Evolutionary conservation across 2,113 vertebrate genomes (phyloP), one percentile per base, ranked within the genome.

Genomic region (Callorhinus ursinus): DNA sequence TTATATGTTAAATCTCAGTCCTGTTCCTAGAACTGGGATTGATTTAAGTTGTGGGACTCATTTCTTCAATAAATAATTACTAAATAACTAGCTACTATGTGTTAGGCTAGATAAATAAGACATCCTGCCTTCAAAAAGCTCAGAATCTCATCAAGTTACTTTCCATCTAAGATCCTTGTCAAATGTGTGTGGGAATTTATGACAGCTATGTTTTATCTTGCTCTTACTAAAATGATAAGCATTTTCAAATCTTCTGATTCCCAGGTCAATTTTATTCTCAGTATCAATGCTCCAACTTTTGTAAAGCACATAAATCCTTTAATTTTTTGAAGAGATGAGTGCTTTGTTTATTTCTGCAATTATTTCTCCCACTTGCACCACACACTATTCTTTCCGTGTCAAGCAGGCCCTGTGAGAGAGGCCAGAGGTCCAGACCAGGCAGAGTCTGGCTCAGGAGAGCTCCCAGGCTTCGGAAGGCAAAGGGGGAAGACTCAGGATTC

Each of bases 121-220:
- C 9, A 81, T 4, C 15, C 4, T 89, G 0, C 76, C 28, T 91
- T 74, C 21, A 80, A 74, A 93, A 13, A 69, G 2, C 24, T 95
- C 51, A 88, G 80, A 67, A 28, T 76, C 46, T 90, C 28, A 53
- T 81, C 22, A 84, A 57, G 36, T 84, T 79, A n/a, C 5, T 86
- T 96, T 90, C 22, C 39, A 49, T 53, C 76, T 77, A 81, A 39
- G n/a, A 74, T 59, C 19, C 53, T 95, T 90, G 26, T 90, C 61
- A 94, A 67, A 63, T 5, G 0, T 39, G 24, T 31, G 13, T 80
- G 14, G 4, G 8, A 71, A 90, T 82, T 59, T 65, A 42, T 19
- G 7, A 39, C 13, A 36, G 14, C 28, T 49, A 4, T 19, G 19
- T 33, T 88, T 98, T 88, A 76, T 84, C 22, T 0, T 65, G 86